phyloP scores from a whole-genome alignment of 1,140 invertebrate species.

The Lepidurus packardi region DNA sequence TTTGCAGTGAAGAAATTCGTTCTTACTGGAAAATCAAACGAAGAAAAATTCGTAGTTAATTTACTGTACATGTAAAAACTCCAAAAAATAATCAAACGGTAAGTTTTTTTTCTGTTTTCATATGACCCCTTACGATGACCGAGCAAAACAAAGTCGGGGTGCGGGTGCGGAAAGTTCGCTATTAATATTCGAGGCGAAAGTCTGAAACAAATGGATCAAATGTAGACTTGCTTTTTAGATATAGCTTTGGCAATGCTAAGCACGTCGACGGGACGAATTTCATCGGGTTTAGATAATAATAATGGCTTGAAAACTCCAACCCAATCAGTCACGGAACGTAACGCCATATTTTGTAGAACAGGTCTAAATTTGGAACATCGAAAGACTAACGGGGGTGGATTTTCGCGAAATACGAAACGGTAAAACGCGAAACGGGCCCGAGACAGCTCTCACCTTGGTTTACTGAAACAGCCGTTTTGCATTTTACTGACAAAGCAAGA shows the following conservation, averaged over 20 bases:
- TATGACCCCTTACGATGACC: not conserved
- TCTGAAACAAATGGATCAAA: not conserved
- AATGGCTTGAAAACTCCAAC: slow-evolving; percentile 18
- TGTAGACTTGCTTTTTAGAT: not conserved
- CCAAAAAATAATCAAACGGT: not conserved
- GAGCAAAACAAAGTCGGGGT: not conserved
- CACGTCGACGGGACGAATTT: not conserved
- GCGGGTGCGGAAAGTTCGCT: not conserved
- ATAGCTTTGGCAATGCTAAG: not conserved
- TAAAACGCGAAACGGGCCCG: no score
- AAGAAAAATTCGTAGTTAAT: not conserved
- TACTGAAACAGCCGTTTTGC: no score
- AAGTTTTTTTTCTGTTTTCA: not conserved
- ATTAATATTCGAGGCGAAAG: not conserved
- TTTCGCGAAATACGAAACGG: no score
- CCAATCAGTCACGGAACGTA: not conserved
- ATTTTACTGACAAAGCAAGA: no score
- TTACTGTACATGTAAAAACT: not conserved
- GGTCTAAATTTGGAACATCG: not conserved
- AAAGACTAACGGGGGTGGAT: no score
- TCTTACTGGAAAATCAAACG: not conserved
- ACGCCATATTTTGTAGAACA: not conserved
- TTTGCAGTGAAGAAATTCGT: not conserved
- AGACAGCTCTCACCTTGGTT: no score
- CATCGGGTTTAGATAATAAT: not conserved